phyloP scores from a whole-genome alignment of 2,113 vertebrate species.

The Micromys minutus region DNA sequence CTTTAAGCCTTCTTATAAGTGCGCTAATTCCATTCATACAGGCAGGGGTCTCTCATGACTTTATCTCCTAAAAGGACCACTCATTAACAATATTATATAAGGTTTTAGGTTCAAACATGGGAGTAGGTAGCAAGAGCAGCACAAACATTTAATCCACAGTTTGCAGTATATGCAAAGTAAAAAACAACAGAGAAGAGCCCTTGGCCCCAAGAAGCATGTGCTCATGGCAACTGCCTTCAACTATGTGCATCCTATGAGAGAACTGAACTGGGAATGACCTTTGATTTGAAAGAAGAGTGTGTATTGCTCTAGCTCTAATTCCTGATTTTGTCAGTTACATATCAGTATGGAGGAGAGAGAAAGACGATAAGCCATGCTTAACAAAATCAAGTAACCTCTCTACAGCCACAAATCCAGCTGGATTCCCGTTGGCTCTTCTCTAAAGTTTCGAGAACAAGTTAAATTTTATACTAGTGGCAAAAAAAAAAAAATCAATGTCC shows the following conservation, averaged over 20 bases:
- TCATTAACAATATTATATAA: slow-evolving; percentile 3
- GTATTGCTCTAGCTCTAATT: slow-evolving; percentile 35
- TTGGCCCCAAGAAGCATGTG: not conserved
- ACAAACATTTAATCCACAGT: not conserved
- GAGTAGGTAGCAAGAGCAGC: not conserved
- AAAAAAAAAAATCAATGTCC: slow-evolving; percentile 57
- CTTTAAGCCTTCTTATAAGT: not conserved
- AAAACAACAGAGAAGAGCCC: not conserved
- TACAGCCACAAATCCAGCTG: slow-evolving; percentile 56
- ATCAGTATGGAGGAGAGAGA: not conserved
- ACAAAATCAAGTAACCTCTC: slow-evolving; percentile 59
- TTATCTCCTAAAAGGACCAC: not conserved
- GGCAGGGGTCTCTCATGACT: not conserved
- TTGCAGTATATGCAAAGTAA: not conserved
- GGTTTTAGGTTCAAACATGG: not conserved
- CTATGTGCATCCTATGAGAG: not conserved
- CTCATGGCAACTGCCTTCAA: not conserved
- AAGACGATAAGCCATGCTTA: slow-evolving; percentile 53
- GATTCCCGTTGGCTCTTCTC: slow-evolving; percentile 51
- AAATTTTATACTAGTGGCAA: slow-evolving; percentile 40
- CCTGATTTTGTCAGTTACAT: slow-evolving; percentile 47
- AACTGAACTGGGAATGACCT: not conserved
- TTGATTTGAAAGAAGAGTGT: not conserved
- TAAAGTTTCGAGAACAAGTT: slow-evolving; percentile 66
- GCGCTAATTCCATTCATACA: not conserved